Base-by-base conservation (phyloP, 2,888 invertebrate genomes). In the Pediacus dermestoides region DNA sequence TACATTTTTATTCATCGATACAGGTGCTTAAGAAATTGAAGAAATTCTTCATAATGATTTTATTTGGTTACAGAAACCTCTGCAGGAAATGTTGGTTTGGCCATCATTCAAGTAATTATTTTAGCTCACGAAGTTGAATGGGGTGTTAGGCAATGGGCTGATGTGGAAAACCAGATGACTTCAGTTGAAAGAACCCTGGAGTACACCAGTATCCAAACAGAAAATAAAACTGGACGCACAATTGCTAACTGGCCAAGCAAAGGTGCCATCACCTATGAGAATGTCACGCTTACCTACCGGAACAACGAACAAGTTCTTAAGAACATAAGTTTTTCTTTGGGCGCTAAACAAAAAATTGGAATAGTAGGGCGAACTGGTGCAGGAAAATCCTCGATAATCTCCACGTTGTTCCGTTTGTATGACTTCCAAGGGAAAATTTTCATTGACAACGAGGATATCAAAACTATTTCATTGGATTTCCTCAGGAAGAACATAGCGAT, bases 131-230 rank as follows among this genome's bases (percentile, higher is more conserved):
- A 71, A 65, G 52, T 78, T 52, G 77, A 78, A 57, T 78, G 76
- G 74, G 75, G 74, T 2, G 72, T 79, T 15, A 74, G 92, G 2
- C 92, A 93, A 66, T 90, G 90, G 55, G 88, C 93, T 0, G 93
- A 94, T 64, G 67, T 67, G 13, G 67, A 68, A 65, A 90, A 87
- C 60, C 84, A 82, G 52, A 88, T 90, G 88, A 89, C 88, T 2
- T 85, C 88, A 6, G 92, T 94, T 0, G 95, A 96, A 70, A 78
- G 93, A 64, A 77, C 85, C 1, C 39, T 63, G 33, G 68, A 69
- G 51, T 68, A 70, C 39, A 60, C 74, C 1, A 64, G 73, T n/a
- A 57, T 80, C 4, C 66, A 72, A 42, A 54, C 61, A 15, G 73
- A 74, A 52, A 22, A 48, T 4, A 42, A 42, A 3, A 34, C 34